A percentile compares a stretch with the other conserved stretches of the same genome.
Conservation (phyloP, 2,113 vertebrate species). For the Cyanistes caeruleus region DNA sequence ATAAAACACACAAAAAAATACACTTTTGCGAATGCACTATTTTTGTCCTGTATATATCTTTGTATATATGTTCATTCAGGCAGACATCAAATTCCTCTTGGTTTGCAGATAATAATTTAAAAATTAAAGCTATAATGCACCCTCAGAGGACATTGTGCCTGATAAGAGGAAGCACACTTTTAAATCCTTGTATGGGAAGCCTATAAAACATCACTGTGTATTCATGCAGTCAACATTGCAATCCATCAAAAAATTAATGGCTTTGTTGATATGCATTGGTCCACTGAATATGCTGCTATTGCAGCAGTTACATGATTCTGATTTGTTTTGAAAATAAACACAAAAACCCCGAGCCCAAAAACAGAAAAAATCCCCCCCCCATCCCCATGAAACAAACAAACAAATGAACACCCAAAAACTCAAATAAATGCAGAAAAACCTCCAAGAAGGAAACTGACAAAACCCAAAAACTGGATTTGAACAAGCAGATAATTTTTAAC, state of each 20-base stretch:
- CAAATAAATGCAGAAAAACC: neutral
- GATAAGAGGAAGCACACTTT: neutral
- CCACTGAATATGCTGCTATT: neutral
- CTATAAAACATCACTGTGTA: neutral
- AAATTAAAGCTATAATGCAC: neutral
- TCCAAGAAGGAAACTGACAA: neutral
- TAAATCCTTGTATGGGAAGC: neutral
- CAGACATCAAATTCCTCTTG: neutral
- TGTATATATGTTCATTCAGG: neutral
- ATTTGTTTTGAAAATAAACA: neutral
- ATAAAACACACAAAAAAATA: neutral
- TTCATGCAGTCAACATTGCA: neutral
- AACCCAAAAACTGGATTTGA: neutral
- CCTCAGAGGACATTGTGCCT: neutral
- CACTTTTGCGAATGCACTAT: neutral
- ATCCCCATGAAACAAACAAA: too few relatives aligned
- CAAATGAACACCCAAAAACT: too few relatives aligned
- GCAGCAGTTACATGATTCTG: neutral
- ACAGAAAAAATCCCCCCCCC: accelerated
- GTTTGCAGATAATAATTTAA: neutral
- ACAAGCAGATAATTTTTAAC: neutral
- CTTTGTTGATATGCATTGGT: neutral
- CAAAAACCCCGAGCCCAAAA: neutral
- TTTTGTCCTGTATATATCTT: neutral
- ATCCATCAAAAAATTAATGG: slow-evolving; percentile 5